Base-by-base conservation (phyloP, 2,888 invertebrate species). In the Polyploca ridens region DNA sequence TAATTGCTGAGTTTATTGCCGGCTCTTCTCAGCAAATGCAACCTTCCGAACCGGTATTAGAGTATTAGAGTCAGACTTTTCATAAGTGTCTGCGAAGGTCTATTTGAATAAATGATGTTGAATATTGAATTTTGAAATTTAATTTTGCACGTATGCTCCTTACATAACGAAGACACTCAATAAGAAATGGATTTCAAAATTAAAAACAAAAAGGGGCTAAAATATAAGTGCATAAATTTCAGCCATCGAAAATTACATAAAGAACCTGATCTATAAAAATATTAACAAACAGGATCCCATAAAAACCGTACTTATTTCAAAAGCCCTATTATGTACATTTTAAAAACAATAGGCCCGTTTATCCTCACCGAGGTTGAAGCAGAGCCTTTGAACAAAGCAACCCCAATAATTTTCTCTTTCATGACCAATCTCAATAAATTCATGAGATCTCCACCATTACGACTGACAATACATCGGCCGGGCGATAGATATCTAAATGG, bases 341-440 rank as follows among this genome's bases (percentile, higher is more conserved):
- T 35, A 41, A 61, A 61, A 61, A 41, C 61, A 41, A 41, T 54
- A 19, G 54, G 5, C 11, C 44, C 41, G 61, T 27, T 61, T 41
- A 41, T 38, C 61, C 61, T 13, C 27, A 27, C 10, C 54, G 41
- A 44, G 61, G 61, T 61, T 41, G 14, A 19, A 41, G 27, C 61
- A 38, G 41, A 59, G 8, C 41, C 44, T 33, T 41, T 19, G 61
- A 41, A 61, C 61, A 61, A 61, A 41, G 61, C 61, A 44, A 27
- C 61, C 61, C 14, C 61, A 44, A 61, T 61, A 16, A 61, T 61
- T 41, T 41, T 61, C 61, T 19, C 41, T 61, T 61, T 61, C 61
- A 61, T 61, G 61, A 41, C 61, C 41, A 61, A 61, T 61, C 61
- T 61, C 61, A 64, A 64, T 64, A 64, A 64, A 64, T 64, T 41